Base-by-base conservation (phyloP, 1,140 invertebrate genomes). In the Temnothorax longispinosus region DNA sequence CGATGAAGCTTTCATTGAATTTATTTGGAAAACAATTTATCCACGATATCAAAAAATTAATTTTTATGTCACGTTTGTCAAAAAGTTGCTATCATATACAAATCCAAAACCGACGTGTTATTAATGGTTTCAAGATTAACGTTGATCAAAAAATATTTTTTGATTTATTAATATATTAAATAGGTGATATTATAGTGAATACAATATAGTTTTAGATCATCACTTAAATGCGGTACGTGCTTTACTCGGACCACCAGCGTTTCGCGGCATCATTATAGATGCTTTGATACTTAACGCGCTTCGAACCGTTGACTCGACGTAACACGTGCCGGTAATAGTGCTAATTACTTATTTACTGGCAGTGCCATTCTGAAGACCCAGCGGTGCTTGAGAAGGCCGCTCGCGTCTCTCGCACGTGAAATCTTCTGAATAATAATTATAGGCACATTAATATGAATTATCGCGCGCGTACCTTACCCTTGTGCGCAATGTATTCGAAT, bases 321-420 rank as follows among this genome's bases (percentile, higher is more conserved):
- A 84, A 52, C 77, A 47, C 78, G 60, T 81, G 62, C 54, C 58
- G 27, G 54, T 84, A 87, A 89, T 75, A 76, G 77, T 41, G 78
- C 71, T 89, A 89, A 89, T 89, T 87, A 84, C 72, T 88, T 88
- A 88, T 87, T 88, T 88, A 54, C 87, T 38, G 38, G 71, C 56
- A 54, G 11, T 60, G 56, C 52, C 38, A 82, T 82, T 50, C 60
- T 71, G 7, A 80, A 54, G 84, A 60, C 58, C 27, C 62, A 77
- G 67, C 60, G n/a, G 32, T 52, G 47, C 41, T 87, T 67, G 27
- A 69, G 76, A 80, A 50, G 47, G 13, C 54, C 35, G 44, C 67
- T 71, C 35, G 32, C 21, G 81, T 47, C 38, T 69, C 4, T 52
- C 47, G 50, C 78, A 38, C 64, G 15, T 71, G 78, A 71, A 35